phyloP scores from a whole-genome alignment of 2,797 vertebrate species.

The Graptemys geographica region DNA sequence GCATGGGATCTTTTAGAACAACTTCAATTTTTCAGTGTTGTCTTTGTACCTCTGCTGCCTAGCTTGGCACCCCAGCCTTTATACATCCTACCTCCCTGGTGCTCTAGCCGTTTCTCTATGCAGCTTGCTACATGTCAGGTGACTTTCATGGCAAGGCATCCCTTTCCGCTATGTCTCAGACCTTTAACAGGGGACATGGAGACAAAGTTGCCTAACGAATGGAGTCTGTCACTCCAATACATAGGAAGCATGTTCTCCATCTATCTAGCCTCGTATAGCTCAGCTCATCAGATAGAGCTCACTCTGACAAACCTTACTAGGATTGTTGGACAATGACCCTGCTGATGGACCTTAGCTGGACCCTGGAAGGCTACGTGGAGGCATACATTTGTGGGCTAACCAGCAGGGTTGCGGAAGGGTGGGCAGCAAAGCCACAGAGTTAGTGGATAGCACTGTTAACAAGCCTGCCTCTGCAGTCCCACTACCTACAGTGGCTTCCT shows the following conservation, averaged over 20 bases:
- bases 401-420: background rate
- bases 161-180: background rate
- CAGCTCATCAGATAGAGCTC: background rate
- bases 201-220: background rate
- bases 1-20: background rate
- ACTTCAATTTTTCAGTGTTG: constrained; percentile 49
- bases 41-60: constrained; percentile 14
- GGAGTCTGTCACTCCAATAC: background rate
- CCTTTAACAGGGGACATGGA: background rate
- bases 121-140: constrained; percentile 10
- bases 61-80: constrained; percentile 22
- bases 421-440: background rate
- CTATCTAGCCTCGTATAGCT: constrained; percentile 59
- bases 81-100: constrained; percentile 15
- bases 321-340: background rate
- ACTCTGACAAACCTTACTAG: background rate
- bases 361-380: background rate
- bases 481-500: background rate
- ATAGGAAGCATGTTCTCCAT: background rate
- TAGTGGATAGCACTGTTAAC: background rate
- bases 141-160: background rate
- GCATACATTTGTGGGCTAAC: background rate
- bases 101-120: background rate
- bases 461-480: background rate
- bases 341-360: background rate